Evolutionary conservation across 1,140 invertebrate species (phyloP).

Genomic region (Odontomachus brunneus): DNA sequence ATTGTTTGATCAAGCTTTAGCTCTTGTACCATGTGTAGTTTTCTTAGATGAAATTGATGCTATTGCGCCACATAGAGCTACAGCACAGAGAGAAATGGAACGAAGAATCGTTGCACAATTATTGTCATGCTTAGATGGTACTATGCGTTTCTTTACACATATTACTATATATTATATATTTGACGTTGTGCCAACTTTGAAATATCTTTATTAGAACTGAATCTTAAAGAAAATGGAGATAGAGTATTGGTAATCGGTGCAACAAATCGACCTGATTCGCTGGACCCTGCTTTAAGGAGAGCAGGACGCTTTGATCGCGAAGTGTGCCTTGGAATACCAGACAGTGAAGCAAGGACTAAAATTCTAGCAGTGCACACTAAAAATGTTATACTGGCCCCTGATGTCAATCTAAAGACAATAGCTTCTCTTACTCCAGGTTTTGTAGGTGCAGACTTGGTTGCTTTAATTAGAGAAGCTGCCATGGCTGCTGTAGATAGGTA

Average conservation of each 20-base stretch:
- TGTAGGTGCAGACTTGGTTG: slow-evolving; percentile 97
- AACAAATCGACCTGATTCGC: slow-evolving; percentile 96
- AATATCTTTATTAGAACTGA: slow-evolving; percentile 84
- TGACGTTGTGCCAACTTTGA: background rate
- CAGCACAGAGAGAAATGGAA: slow-evolving; percentile 97
- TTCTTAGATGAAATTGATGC: slow-evolving; percentile 98
- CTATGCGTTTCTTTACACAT: background rate
- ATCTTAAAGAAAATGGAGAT: slow-evolving; percentile 87
- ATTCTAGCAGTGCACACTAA: slow-evolving; percentile 91
- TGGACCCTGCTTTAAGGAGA: slow-evolving; percentile 96
- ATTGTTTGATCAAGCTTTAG: slow-evolving; percentile 93
- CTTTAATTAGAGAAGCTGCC: slow-evolving; percentile 94
- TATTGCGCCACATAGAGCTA: slow-evolving; percentile 94
- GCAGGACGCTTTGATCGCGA: slow-evolving; percentile 97
- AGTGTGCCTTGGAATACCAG: slow-evolving; percentile 96
- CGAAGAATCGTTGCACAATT: slow-evolving; percentile 97
- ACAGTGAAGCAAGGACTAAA: slow-evolving; percentile 91
- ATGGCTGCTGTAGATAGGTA: slow-evolving; percentile 93
- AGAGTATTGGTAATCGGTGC: slow-evolving; percentile 96
- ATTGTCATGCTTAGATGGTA: slow-evolving; percentile 93
- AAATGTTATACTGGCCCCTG: slow-evolving; percentile 88
- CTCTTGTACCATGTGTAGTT: slow-evolving; percentile 92
- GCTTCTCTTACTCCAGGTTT: slow-evolving; percentile 97
- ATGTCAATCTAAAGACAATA: slow-evolving; percentile 90
- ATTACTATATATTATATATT: background rate